Evolutionary conservation across 2,113 vertebrate genomes (phyloP).

Genomic region (Scalopus aquaticus): DNA sequence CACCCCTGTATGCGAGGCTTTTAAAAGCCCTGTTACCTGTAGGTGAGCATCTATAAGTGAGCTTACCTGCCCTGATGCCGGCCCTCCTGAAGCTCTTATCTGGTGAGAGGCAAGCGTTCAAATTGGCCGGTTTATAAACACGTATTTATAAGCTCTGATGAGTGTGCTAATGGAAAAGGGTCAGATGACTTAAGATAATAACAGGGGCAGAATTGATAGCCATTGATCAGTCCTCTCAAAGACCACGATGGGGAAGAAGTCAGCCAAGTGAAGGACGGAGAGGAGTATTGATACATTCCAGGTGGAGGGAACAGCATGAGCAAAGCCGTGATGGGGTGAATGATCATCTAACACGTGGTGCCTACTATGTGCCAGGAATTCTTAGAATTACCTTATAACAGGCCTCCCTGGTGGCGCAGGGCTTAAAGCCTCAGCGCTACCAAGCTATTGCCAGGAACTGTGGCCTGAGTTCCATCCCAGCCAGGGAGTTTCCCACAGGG

Average conservation of each 20-base stretch:
- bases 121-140: not conserved
- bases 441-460: too few relatives aligned
- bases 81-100: not conserved
- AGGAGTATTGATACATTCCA: rapidly evolving
- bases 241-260: not conserved
- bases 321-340: not conserved
- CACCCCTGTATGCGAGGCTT: too few relatives aligned
- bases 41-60: too few relatives aligned
- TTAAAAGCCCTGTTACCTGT: not conserved
- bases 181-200: not conserved
- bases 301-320: rapidly evolving
- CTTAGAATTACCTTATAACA: not conserved
- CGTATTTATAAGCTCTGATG: not conserved
- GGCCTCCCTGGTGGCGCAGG: too few relatives aligned
- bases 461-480: too few relatives aligned
- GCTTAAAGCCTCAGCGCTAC: too few relatives aligned
- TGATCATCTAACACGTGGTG: not conserved
- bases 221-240: not conserved
- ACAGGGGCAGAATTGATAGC: not conserved
- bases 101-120: not conserved
- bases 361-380: not conserved
- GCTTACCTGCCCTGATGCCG: not conserved
- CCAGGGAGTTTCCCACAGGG: too few relatives aligned
- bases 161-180: not conserved
- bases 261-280: not conserved